A percentile compares a stretch with the other conserved stretches of the same genome.
These are phyloP conservation scores for Cinara cedri DNA, from an alignment of 2,888 invertebrate species.

Conservation along the genomic window DNA sequence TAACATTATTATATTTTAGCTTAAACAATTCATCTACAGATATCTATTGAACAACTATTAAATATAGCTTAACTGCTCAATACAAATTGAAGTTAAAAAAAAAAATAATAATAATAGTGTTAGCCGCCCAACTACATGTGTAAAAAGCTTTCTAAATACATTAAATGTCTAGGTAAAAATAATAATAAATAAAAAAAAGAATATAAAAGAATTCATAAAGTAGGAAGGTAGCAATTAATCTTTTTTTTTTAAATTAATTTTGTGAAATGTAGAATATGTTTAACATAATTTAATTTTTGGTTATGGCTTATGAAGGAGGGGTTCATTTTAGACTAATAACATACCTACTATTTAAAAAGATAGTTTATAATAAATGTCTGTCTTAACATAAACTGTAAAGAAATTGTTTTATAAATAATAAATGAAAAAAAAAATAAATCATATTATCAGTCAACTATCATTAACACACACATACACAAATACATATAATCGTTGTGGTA, in stretches of 20 bases:
- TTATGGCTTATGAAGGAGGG: no score
- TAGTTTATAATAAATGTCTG: no score
- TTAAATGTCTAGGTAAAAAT: constrained; percentile 35
- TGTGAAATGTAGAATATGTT: not conserved
- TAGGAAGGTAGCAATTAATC: constrained; percentile 43
- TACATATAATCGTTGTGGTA: not conserved
- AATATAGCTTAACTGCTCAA: not conserved
- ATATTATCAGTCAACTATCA: constrained; percentile 41
- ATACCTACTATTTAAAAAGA: no score
- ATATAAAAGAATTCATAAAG: constrained; percentile 21
- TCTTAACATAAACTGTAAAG: no score
- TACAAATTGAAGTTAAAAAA: constrained; percentile 5
- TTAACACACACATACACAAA: not conserved
- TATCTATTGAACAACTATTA: constrained; percentile 3
- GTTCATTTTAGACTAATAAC: no score
- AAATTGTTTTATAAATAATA: no score
- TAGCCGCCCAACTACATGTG: constrained; percentile 47
- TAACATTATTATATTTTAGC: constrained; percentile 45
- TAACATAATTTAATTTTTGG: not conserved
- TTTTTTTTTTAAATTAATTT: not conserved
- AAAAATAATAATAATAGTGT: constrained; percentile 37
- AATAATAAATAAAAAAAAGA: not conserved
- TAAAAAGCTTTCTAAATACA: constrained; percentile 51
- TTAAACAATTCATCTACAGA: constrained; percentile 19
- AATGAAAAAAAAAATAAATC: no score